Conservation (phyloP, 2,888 invertebrate genomes). For the Bugulina stolonifera region DNA sequence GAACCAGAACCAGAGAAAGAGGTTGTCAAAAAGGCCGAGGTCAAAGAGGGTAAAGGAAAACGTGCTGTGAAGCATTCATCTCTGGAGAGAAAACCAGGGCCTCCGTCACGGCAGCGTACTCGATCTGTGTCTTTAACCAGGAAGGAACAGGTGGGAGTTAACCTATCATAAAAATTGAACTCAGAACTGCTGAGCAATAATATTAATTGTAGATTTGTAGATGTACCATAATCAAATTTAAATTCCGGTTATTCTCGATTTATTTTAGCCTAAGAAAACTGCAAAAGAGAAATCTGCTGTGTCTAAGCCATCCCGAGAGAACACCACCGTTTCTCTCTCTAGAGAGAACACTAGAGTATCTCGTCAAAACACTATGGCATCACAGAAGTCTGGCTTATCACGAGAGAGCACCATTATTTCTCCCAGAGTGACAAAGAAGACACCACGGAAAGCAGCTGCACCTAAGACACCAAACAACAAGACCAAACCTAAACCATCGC, state of each 20-base stretch:
- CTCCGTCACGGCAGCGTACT: neutral
- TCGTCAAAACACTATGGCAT: neutral
- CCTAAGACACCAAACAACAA: neutral
- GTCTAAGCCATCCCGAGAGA: neutral
- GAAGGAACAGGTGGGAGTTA: neutral
- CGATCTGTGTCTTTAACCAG: constrained; percentile 5
- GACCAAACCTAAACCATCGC: neutral
- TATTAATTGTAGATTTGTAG: no score
- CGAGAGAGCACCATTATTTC: neutral
- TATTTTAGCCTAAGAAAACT: neutral
- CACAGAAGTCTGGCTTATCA: neutral
- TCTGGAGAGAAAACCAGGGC: constrained; percentile 7
- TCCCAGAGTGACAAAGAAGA: neutral
- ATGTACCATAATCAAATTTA: no score
- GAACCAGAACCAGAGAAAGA: neutral
- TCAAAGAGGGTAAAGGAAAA: neutral
- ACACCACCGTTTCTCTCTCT: neutral
- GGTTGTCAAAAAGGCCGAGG: neutral
- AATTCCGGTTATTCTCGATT: no score
- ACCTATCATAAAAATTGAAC: no score
- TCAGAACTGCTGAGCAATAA: no score
- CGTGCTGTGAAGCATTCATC: neutral
- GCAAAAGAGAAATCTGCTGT: neutral
- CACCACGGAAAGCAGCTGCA: neutral
- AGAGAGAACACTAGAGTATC: neutral